Conservation (phyloP, 2,113 vertebrate genomes). For the Motacilla alba region DNA sequence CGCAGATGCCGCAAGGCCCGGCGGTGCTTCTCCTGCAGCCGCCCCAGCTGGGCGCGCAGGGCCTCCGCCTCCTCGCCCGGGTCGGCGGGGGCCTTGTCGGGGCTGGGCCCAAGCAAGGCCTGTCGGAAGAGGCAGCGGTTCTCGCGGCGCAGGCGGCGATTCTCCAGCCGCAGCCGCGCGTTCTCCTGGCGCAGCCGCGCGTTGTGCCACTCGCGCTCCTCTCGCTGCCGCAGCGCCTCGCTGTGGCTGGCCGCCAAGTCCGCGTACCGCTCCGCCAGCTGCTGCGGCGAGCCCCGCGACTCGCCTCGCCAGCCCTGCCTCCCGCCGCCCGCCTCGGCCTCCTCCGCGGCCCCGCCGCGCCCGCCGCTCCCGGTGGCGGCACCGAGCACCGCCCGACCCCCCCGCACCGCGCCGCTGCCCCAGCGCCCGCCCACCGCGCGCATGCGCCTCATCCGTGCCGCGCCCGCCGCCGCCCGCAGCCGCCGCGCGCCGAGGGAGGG, state of each 20-base stretch:
- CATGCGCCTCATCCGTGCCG: no score
- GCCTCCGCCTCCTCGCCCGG: not conserved
- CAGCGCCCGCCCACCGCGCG: no score
- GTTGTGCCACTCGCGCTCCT: conserved; percentile 83
- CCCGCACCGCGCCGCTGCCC: no score
- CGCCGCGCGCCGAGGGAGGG: no score
- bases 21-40: conserved; percentile 40
- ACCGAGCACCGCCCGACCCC: no score
- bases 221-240: conserved; percentile 79
- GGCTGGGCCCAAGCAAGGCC: conserved; percentile 11
- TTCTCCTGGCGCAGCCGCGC: conserved; percentile 76
- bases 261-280: conserved; percentile 80
- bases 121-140: conserved; percentile 74
- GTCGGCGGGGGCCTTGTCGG: not conserved
- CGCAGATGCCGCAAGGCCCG: conserved; percentile 57
- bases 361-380: no score
- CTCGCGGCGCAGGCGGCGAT: conserved; percentile 76
- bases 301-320: not conserved
- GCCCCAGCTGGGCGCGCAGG: not conserved
- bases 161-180: conserved; percentile 76
- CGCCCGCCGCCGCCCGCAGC: no score
- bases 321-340: no score
- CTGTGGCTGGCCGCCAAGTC: conserved; percentile 80
- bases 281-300: conserved; percentile 38
- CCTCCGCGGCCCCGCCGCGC: no score